These are phyloP conservation scores for Lethenteron reissneri DNA, from an alignment of 2,113 vertebrate species.

Conservation along the genomic window DNA sequence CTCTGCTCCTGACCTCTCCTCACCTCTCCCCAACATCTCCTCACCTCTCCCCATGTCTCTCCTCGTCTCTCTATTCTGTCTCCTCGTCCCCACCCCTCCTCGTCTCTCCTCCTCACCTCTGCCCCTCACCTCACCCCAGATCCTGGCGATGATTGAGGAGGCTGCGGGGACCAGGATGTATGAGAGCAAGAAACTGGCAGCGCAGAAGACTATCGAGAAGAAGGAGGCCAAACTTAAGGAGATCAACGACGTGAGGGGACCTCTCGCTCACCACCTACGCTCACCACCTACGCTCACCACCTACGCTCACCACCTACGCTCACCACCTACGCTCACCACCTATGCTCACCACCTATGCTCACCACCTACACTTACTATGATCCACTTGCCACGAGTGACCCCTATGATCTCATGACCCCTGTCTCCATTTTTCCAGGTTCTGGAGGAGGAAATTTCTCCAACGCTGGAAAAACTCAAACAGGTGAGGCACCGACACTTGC, in stretches of 20 bases:
- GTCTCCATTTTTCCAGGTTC: too few relatives aligned
- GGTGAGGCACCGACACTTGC: slow-evolving; percentile 21
- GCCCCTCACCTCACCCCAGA: slow-evolving; percentile 22
- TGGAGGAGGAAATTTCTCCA: too few relatives aligned
- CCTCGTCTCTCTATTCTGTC: background rate
- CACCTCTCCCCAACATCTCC: too few relatives aligned
- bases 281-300: too few relatives aligned
- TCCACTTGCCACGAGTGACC: too few relatives aligned
- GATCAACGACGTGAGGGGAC: slow-evolving; percentile 41
- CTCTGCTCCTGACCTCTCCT: too few relatives aligned
- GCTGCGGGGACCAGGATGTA: slow-evolving; percentile 90
- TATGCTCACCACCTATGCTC: too few relatives aligned
- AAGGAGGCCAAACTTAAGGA: slow-evolving; percentile 66
- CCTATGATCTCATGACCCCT: too few relatives aligned
- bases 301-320: too few relatives aligned
- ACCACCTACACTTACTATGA: too few relatives aligned
- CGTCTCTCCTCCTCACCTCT: background rate
- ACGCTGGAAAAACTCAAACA: slow-evolving; percentile 12
- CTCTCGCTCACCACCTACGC: background rate
- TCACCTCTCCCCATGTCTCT: background rate
- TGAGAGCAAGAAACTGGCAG: slow-evolving; percentile 60
- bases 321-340: too few relatives aligned
- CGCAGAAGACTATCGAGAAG: slow-evolving; percentile 77
- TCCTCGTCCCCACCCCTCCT: background rate
- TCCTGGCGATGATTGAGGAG: slow-evolving; percentile 85